Conservation (phyloP, 1,140 invertebrate species). For the Trigoniulus corallinus region DNA sequence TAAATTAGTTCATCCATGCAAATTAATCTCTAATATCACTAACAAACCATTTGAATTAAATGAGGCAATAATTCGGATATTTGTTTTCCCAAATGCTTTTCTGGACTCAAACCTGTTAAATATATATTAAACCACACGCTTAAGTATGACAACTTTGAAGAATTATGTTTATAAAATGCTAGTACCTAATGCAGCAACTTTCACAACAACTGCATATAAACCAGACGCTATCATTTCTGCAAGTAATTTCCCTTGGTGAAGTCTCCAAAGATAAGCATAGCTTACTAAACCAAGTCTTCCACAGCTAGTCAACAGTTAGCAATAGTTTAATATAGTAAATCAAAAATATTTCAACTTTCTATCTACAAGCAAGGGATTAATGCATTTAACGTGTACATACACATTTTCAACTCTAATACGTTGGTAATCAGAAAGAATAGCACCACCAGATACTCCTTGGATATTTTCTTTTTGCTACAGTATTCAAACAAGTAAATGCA, state of each 20-base stretch:
- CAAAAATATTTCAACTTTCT: too few relatives aligned
- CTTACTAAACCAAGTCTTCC: constrained; percentile 68
- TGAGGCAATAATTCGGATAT: constrained; percentile 69
- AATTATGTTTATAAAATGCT: background rate
- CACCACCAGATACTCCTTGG: constrained; percentile 87
- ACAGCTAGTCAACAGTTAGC: constrained; percentile 66
- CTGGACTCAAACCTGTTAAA: constrained; percentile 45
- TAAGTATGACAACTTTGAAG: too few relatives aligned
- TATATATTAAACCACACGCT: constrained; percentile 1
- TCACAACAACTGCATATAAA: constrained; percentile 87
- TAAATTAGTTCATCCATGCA: background rate
- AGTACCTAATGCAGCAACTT: constrained; percentile 74
- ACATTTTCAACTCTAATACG: constrained; percentile 94
- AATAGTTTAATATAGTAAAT: too few relatives aligned
- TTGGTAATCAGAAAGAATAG: constrained; percentile 96
- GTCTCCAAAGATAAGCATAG: constrained; percentile 82
- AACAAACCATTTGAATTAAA: constrained; percentile 60
- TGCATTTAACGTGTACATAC: constrained; percentile 51
- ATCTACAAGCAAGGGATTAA: too few relatives aligned
- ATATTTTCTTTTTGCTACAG: constrained; percentile 60
- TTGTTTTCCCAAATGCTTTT: constrained; percentile 70
- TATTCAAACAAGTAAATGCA: too few relatives aligned
- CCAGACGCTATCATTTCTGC: constrained; percentile 91
- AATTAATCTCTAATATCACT: background rate
- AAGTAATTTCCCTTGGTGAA: constrained; percentile 84